These are phyloP conservation scores for Pyrrhosoma nymphula DNA, from an alignment of 2,888 invertebrate genomes.

Conservation along the genomic window DNA sequence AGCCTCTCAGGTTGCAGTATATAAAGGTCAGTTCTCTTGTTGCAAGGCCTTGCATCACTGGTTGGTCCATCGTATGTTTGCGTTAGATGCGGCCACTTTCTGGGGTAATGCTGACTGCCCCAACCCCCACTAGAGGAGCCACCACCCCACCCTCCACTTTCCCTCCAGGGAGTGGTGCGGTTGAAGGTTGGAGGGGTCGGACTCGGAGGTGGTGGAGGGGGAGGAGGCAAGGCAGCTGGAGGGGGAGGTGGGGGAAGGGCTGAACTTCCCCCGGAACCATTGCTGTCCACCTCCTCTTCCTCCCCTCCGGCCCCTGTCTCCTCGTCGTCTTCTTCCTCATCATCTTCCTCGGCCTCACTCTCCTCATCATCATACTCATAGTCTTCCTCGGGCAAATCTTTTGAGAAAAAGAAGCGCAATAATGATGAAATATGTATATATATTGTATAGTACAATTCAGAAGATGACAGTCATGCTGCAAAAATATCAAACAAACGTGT, in stretches of 20 bases:
- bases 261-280: slow-evolving; percentile 76
- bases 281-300: slow-evolving; percentile 77
- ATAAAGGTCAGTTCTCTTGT: slow-evolving; percentile 92
- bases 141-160: slow-evolving; percentile 30
- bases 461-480: too few relatives aligned
- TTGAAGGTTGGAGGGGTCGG: slow-evolving; percentile 73
- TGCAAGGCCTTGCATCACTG: slow-evolving; percentile 83
- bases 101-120: slow-evolving; percentile 51
- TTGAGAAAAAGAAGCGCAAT: not conserved
- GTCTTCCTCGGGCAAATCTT: slow-evolving; percentile 72
- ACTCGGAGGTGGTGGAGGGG: slow-evolving; percentile 79
- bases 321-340: slow-evolving; percentile 79
- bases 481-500: too few relatives aligned
- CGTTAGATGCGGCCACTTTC: slow-evolving; percentile 55
- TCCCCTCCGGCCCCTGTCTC: slow-evolving; percentile 76
- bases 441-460: not conserved
- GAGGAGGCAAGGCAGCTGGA: slow-evolving; percentile 75
- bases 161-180: slow-evolving; percentile 46
- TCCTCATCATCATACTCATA: slow-evolving; percentile 75
- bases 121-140: slow-evolving; percentile 11
- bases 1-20: slow-evolving; percentile 89
- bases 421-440: not conserved
- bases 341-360: slow-evolving; percentile 70
- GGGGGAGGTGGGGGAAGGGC: slow-evolving; percentile 73
- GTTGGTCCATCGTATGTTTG: slow-evolving; percentile 25